A percentile compares a stretch with the other conserved stretches of the same genome.
Conservation (phyloP, 2,888 invertebrate genomes). For the Abrostola triplasia region DNA sequence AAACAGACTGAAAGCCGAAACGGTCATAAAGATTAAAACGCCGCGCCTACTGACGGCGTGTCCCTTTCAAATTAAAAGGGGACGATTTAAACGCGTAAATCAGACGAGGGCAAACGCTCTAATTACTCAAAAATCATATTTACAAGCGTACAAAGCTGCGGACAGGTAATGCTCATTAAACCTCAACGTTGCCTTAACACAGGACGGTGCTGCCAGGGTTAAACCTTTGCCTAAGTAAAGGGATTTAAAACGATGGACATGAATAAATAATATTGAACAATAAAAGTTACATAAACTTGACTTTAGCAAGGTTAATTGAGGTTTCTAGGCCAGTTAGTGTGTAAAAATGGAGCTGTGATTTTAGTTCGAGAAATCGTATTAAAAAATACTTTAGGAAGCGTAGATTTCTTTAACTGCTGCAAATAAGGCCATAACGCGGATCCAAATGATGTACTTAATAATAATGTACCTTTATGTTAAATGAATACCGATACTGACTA, state of each 20-base stretch:
- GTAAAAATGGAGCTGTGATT: no score
- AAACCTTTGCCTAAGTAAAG: conserved; percentile 9
- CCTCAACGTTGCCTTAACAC: conserved; percentile 27
- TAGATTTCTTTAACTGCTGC: background rate
- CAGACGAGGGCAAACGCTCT: conserved; percentile 73
- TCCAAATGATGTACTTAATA: conserved; percentile 2
- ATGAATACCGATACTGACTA: conserved; percentile 1
- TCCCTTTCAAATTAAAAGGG: conserved; percentile 74
- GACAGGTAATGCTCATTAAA: conserved; percentile 78
- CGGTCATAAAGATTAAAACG: conserved; percentile 54
- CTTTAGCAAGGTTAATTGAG: background rate
- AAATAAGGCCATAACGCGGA: background rate
- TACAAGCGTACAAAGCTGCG: conserved; percentile 69
- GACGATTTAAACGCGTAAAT: conserved; percentile 69
- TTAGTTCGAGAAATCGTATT: no score
- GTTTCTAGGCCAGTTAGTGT: no score
- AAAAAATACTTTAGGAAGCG: no score
- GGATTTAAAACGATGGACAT: no score
- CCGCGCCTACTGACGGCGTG: conserved; percentile 42
- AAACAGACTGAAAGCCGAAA: conserved; percentile 36
- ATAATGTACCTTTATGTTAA: background rate
- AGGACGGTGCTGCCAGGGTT: conserved; percentile 9
- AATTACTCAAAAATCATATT: conserved; percentile 82
- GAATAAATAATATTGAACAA: no score
- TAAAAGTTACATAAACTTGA: background rate